Evolutionary conservation across 2,888 invertebrate species (phyloP).

Genomic region (Cephus rjabovi): DNA sequence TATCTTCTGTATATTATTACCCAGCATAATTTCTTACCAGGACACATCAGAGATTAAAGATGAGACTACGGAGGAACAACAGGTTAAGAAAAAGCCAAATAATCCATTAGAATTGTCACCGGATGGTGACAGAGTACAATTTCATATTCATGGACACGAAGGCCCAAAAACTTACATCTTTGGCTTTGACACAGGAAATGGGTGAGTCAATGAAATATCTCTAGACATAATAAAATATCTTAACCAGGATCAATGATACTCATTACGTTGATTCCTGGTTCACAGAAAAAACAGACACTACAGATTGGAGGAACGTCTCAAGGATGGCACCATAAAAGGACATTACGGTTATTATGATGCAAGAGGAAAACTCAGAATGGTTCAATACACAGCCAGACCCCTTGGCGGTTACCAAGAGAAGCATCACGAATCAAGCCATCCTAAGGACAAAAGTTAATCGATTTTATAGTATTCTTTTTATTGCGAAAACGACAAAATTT

Average conservation of each 20-base stretch:
- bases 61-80: constrained; percentile 13
- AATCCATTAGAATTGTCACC: constrained; percentile 31
- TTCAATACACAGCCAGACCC: constrained; percentile 81
- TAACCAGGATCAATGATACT: constrained; percentile 2
- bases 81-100: neutral
- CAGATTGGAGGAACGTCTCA: constrained; percentile 82
- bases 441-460: neutral
- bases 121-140: constrained; percentile 73
- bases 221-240: constrained; percentile 6
- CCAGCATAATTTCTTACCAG: constrained; percentile 6
- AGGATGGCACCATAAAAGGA: constrained; percentile 80
- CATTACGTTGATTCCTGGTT: constrained; percentile 30
- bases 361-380: constrained; percentile 79
- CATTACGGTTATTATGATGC: constrained; percentile 86
- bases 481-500: neutral
- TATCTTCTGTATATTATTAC: neutral
- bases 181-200: constrained; percentile 86
- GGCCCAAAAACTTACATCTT: constrained; percentile 87
- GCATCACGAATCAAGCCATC: constrained; percentile 48
- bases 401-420: constrained; percentile 74
- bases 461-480: neutral
- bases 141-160: constrained; percentile 85
- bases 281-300: constrained; percentile 84
- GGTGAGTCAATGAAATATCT: constrained; percentile 70
- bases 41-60: constrained; percentile 25